These are phyloP conservation scores for Epinephelus coioides DNA, from an alignment of 2,797 vertebrate species.

Conservation along the genomic window DNA sequence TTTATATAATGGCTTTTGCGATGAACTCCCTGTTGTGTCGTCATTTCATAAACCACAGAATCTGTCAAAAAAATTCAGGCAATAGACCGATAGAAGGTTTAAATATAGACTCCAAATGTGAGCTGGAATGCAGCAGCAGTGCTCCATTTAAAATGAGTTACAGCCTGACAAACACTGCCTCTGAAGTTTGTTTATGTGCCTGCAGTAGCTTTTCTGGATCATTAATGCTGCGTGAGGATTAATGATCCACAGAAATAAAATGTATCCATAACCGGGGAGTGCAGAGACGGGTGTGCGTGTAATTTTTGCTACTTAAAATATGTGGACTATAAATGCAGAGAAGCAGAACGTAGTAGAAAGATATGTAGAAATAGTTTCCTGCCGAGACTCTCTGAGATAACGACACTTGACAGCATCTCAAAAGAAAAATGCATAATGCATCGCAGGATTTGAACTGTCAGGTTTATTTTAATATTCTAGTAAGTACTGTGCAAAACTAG, in stretches of 20 bases:
- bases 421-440: conserved; percentile 43
- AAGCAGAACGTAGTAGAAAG: conserved; percentile 21
- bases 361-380: conserved; percentile 31
- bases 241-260: conserved; percentile 52
- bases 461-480: conserved; percentile 54
- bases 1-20: background rate
- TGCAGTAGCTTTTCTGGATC: conserved; percentile 53
- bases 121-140: conserved; percentile 27
- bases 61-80: background rate
- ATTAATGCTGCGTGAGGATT: conserved; percentile 47
- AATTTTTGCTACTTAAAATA: conserved; percentile 13
- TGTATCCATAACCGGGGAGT: conserved; percentile 14
- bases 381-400: conserved; percentile 24
- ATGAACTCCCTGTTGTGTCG: background rate
- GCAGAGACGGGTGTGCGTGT: conserved; percentile 20
- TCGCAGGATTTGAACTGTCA: conserved; percentile 29
- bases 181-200: conserved; percentile 53
- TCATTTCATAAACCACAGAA: background rate
- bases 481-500: conserved; percentile 1
- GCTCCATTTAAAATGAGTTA: conserved; percentile 36
- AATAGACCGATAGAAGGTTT: conserved; percentile 10
- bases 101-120: conserved; percentile 48
- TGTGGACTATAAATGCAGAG: background rate
- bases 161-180: conserved; percentile 33
- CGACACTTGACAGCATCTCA: conserved; percentile 37